Evolutionary conservation across 2,797 vertebrate genomes (phyloP).

Genomic region (Arvicola amphibius): DNA sequence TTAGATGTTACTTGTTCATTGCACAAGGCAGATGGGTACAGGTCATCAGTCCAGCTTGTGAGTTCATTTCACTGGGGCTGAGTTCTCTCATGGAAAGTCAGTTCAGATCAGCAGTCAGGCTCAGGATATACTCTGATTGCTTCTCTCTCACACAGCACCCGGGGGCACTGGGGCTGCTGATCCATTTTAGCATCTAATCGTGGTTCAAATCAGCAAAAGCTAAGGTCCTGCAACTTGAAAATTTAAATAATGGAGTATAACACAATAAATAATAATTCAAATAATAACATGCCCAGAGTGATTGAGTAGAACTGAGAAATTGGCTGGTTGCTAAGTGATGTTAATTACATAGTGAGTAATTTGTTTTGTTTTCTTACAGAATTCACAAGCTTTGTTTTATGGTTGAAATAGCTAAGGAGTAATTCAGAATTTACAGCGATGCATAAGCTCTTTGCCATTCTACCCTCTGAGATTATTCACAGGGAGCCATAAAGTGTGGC

Average conservation of each 20-base stretch:
- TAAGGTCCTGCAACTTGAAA: background rate
- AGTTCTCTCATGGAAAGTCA: background rate
- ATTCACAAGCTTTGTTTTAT: background rate
- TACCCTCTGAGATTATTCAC: background rate
- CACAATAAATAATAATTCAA: background rate
- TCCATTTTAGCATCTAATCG: background rate
- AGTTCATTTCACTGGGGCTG: background rate
- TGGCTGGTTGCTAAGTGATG: background rate
- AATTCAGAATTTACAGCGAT: background rate
- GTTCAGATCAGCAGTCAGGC: background rate
- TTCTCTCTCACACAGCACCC: background rate
- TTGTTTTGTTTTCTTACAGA: background rate
- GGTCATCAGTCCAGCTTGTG: background rate
- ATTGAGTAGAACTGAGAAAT: background rate
- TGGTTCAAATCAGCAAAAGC: constrained; percentile 6
- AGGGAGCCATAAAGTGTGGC: background rate
- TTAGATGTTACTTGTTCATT: background rate
- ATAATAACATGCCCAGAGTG: background rate
- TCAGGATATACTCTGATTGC: background rate
- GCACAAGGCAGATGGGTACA: background rate
- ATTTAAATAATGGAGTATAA: background rate
- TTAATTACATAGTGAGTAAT: background rate
- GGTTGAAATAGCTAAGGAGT: background rate
- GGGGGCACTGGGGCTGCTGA: background rate
- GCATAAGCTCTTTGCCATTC: background rate